Evolutionary conservation across 2,113 vertebrate species (phyloP).

Genomic region (Marmota flaviventris): DNA sequence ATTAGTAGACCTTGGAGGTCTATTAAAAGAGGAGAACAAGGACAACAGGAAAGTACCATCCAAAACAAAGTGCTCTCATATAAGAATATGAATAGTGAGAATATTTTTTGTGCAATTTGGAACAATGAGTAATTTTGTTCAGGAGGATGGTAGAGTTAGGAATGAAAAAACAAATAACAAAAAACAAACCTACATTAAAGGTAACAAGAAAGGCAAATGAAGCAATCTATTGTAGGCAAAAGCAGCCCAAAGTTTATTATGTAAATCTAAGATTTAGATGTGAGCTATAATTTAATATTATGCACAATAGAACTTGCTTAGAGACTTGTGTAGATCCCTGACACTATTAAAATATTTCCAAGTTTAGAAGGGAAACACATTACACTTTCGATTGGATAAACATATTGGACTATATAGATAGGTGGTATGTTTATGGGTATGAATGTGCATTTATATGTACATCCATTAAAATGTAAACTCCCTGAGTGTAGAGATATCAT

Average conservation of each 20-base stretch:
- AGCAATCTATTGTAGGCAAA: neutral
- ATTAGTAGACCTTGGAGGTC: neutral
- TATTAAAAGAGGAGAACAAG: neutral
- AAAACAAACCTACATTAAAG: neutral
- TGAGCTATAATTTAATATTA: neutral
- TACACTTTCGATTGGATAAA: neutral
- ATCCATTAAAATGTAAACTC: neutral
- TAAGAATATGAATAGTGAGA: neutral
- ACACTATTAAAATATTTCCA: neutral
- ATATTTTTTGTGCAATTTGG: neutral
- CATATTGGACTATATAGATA: neutral
- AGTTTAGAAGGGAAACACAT: neutral
- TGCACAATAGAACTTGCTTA: neutral
- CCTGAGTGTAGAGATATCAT: neutral
- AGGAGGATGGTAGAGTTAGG: neutral
- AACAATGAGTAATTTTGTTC: neutral
- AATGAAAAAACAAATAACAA: too few relatives aligned
- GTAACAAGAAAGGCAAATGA: neutral
- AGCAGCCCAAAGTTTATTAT: neutral
- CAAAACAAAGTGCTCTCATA: neutral
- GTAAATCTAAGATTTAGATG: neutral
- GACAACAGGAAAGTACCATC: neutral
- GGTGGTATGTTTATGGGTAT: neutral
- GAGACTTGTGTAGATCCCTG: neutral
- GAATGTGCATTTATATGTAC: neutral